Evolutionary conservation across 92 coral and sea anemone genomes (phyloP), one percentile per base, ranked within the genome.

Genomic region (Parazoanthus swiftii): DNA sequence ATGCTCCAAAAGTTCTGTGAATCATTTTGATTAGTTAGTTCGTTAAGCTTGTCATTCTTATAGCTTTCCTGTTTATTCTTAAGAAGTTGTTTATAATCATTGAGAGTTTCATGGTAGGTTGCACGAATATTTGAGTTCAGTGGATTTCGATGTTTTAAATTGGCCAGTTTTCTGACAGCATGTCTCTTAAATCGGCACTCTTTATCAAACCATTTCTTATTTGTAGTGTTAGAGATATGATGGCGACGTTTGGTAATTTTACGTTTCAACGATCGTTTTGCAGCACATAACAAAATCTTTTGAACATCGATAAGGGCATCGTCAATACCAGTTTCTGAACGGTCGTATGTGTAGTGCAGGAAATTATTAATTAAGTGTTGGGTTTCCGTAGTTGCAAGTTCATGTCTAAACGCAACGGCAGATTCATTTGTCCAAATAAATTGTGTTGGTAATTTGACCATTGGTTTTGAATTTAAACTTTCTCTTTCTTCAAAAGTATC

Each of bases 361-460:
- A 73, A 73, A 36, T 26, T 73, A 13, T 35, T 36, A 73, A 73
- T n/a, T 79, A 79, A 23, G 18, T 48, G 66, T 44, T 79, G 82
- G 65, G 20, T 44, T 48, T 79, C 66, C 38, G 82, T 33, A 79
- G 82, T 79, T 79, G 82, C 39, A 48, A 79, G 67, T 79, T 79
- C 82, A 6, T 23, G 42, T 48, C 18, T 79, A 25, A 79, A 79
- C 67, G 37, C 82, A 46, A 29, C 67, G 18, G 67, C 20, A 18
- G 63, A 79, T 7, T 79, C 39, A 35, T 26, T 8, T 1, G 77
- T 9, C 42, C 77, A 73, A 73, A 73, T 36, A 73, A 73, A 33
- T 73, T 73, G 77, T 26, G 65, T 79, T 79, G 82, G 82, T 79
- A 79, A 79, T 79, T n/a, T 48, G 37, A 42, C 21, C 65, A 79